Evolutionary conservation across 2,113 vertebrate genomes (phyloP), one percentile per base, ranked within the genome.

Genomic region (Oncorhynchus tshawytscha): DNA sequence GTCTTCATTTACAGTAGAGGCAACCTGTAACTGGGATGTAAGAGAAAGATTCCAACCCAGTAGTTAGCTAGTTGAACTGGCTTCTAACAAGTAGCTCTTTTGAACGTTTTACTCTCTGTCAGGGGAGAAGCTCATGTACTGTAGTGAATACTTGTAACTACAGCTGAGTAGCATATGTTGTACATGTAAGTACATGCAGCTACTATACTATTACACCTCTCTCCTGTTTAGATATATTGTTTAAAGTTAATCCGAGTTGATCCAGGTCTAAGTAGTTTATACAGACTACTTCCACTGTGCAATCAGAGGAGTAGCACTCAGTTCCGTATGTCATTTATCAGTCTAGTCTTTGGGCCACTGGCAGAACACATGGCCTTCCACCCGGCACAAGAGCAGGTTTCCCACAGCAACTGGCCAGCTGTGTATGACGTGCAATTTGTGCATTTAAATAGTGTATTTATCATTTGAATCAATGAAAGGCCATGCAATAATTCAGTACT

Each of bases 251-350:
- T 73, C 83, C 83, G 86, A 83, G 84, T 86, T 83, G 70, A 77
- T 72, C 54, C 18, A 34, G 68, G 66, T 81, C 75, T 62, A 22
- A 62, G 59, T 22, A 62, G 20, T 62, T 22, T 76, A 57, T 78
- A 60, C 76, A 31, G 80, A 54, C 74, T 18, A 18, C 83, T 81
- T 87, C 81, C 82, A 82, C 72, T 31, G 78, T 89, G 90, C 87
- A 90, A 90, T 78, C 76, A 84, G 88, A 89, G 87, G 54, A 78
- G 82, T 76, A 77, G 69, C 81, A 85, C 79, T 80, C 79, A 65
- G 82, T 84, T 84, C 83, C 64, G 86, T 82, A 83, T 87, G 81
- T 78, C 89, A 90, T 90, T 89, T 87, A 89, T 91, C 90, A 89
- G 88, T 87, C 88, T 90, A 3, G 73, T 73, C 79, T 85, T 15